phyloP scores from a whole-genome alignment of 2,888 invertebrate genomes.

The Platycnemis pennipes region DNA sequence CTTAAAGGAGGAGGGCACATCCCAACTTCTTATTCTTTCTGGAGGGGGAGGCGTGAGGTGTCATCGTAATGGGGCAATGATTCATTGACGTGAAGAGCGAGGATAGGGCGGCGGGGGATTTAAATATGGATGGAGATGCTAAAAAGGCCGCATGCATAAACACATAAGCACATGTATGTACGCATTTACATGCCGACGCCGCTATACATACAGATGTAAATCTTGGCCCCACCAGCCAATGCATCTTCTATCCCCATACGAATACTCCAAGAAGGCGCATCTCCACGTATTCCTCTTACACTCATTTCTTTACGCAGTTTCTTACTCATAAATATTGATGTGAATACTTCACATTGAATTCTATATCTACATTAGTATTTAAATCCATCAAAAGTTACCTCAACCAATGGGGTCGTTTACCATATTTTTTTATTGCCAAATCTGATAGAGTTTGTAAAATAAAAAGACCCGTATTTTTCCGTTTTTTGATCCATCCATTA shows the following conservation, averaged over 20 bases:
- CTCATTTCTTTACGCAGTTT: neutral
- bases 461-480: no score
- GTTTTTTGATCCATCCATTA: no score
- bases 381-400: no score
- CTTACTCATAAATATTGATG: neutral
- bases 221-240: conserved; percentile 7
- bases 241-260: neutral
- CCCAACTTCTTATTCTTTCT: neutral
- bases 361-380: no score
- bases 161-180: neutral
- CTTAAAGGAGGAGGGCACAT: no score
- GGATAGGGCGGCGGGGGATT: neutral
- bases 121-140: conserved; percentile 63
- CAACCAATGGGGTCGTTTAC: no score
- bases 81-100: conserved; percentile 40
- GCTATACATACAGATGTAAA: neutral
- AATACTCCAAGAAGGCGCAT: neutral
- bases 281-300: neutral
- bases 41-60: neutral
- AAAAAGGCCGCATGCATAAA: conserved; percentile 24
- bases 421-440: no score
- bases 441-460: no score
- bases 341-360: neutral
- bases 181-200: neutral
- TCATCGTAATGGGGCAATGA: conserved; percentile 61